A percentile compares a stretch with the other conserved stretches of the same genome.
These are phyloP conservation scores for Ormyrus nitidulus DNA, from an alignment of 2,888 invertebrate species.

Conservation along the genomic window DNA sequence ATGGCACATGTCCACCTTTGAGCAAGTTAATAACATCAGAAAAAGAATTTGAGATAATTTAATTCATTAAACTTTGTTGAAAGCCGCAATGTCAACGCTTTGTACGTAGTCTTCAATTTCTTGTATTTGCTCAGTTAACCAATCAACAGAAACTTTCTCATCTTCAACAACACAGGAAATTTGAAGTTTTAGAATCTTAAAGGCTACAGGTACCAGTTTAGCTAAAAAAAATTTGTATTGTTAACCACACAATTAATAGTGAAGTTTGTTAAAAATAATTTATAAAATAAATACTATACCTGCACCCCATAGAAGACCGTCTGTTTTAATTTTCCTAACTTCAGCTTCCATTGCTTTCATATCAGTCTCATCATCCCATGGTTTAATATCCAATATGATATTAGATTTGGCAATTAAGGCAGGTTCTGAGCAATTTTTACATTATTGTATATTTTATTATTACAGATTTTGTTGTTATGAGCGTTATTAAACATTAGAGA, in stretches of 20 bases:
- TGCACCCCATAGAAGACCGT: constrained; percentile 96
- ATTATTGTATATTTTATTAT: neutral
- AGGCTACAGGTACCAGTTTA: constrained; percentile 93
- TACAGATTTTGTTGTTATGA: constrained; percentile 24
- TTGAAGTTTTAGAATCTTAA: constrained; percentile 93
- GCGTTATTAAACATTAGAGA: neutral
- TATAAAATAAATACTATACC: constrained; percentile 66
- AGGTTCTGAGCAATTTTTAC: constrained; percentile 79
- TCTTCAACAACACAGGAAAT: constrained; percentile 96
- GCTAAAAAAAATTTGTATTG: constrained; percentile 75
- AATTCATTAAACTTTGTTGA: constrained; percentile 89
- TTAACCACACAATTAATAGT: constrained; percentile 3
- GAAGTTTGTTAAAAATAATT: constrained; percentile 1
- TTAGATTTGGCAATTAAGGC: constrained; percentile 94
- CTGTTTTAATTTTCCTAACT: constrained; percentile 86
- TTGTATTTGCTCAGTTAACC: constrained; percentile 91
- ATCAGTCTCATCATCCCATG: constrained; percentile 95
- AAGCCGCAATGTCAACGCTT: constrained; percentile 96
- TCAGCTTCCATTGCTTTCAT: constrained; percentile 88
- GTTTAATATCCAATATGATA: constrained; percentile 95
- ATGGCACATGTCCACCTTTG: constrained; percentile 62
- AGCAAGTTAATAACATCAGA: constrained; percentile 27
- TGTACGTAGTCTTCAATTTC: constrained; percentile 91
- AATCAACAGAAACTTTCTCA: constrained; percentile 94
- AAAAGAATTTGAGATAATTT: constrained; percentile 18